Evolutionary conservation across 2,797 vertebrate species (phyloP), one percentile per base, ranked within the genome.

Genomic region (Delichon dasypus): DNA sequence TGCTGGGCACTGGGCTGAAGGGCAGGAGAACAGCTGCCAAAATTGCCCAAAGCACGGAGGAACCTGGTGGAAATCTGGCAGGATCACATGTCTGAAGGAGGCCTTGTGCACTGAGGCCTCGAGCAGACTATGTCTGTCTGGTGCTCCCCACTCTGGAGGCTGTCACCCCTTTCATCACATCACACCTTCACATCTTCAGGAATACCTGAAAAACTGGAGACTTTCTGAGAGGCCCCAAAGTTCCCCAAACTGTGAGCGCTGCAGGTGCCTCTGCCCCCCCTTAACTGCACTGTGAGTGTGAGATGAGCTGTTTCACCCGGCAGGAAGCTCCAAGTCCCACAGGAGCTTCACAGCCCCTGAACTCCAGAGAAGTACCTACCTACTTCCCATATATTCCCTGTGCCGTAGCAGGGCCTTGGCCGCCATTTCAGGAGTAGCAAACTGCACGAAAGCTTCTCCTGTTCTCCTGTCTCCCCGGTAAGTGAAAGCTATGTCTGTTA

Each of bases 391-490:
- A 16, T 98, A 85, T 11, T 98, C 97, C 92, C 95, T 96, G 97
- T 99, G 98, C 90, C 95, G 98, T 70, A 96, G 54, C 62, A 99
- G 97, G 29, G 99, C 99, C 82, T 98, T 97, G 16, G 97, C 97
- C 1, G 98, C 98, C 90, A 98, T 98, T 73, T 98, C 98, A 9
- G 98, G 98, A 27, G 98, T 97, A 6, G 97, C 94, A 87, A 99
- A 99, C 96, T 98, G 98, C 65, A 99, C 99, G 0, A 97, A 99
- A 4, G 98, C 99, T 62, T 98, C 97, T 18, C 99, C 99, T 1
- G 98, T 97, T 89, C 90, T 98, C 67, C 97, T 98, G 51, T 98
- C 98, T 26, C 99, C 98, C 85, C 80, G 94, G 93, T 99, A 96
- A 19, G 99, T 89, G 26, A 99, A 97, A 22, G 95, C 98, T 80